Conservation (phyloP, 2,888 invertebrate species). For the Dryomyza anilis region DNA sequence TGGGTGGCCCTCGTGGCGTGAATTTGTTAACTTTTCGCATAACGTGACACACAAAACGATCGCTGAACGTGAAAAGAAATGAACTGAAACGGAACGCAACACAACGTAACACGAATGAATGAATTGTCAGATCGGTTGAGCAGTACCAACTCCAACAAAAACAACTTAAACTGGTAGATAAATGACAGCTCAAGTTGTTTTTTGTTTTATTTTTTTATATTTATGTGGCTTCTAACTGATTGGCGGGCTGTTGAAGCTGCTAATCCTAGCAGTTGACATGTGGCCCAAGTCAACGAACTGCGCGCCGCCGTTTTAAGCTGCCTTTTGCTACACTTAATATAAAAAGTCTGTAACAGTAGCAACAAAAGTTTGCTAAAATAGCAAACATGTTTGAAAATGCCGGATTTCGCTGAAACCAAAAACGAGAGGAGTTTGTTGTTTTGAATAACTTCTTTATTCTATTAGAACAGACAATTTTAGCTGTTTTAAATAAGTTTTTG, state of each 20-base stretch:
- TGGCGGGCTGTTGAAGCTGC: conserved; percentile 20
- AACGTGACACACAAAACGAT: conserved; percentile 29
- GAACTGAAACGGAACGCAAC: conserved; percentile 16
- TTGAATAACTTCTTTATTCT: too few relatives aligned
- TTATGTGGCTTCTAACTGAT: background rate
- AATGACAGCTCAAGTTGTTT: conserved; percentile 12
- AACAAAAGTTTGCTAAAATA: too few relatives aligned
- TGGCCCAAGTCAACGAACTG: conserved; percentile 31
- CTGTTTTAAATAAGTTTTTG: too few relatives aligned
- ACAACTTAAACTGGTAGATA: conserved; percentile 14
- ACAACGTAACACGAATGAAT: too few relatives aligned
- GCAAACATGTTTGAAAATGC: too few relatives aligned
- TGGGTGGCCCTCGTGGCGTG: conserved; percentile 59
- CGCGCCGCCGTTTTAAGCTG: conserved; percentile 4
- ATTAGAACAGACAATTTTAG: too few relatives aligned
- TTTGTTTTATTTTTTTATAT: background rate
- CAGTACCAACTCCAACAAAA: conserved; percentile 1
- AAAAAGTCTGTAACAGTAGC: too few relatives aligned
- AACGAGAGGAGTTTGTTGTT: too few relatives aligned
- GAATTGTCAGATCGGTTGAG: conserved; percentile 16
- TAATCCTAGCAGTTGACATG: conserved; percentile 35
- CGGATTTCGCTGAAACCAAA: too few relatives aligned
- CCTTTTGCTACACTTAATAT: too few relatives aligned
- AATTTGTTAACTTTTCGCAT: conserved; percentile 59
- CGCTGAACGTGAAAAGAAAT: too few relatives aligned